Base-by-base conservation (phyloP, 2,113 vertebrate genomes). In the Hippocampus abdominalis region DNA sequence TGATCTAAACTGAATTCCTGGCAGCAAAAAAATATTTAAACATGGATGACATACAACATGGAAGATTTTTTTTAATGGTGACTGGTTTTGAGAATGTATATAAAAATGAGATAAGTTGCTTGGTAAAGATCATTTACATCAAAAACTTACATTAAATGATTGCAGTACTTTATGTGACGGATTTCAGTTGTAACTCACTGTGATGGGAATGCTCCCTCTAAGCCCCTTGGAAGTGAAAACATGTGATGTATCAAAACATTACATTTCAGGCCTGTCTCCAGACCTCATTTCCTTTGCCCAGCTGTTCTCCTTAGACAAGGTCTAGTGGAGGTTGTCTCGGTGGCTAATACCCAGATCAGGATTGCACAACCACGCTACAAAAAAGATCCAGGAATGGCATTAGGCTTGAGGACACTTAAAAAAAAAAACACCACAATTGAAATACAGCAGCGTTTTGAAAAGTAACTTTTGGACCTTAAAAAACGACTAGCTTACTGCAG, bases 241-340 rank as follows among this genome's bases (percentile, higher is more conserved):
- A 69, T 74, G 76, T 81, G 61, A 78, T 27, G 48, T 73, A 66
- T 82, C 76, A 75, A 84, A 84, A 72, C 65, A 68, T 68, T 73
- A 18, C 56, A 74, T 48, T 69, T 75, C 59, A 72, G 77, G 69
- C 81, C 49, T n/a, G 32, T 66, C 78, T 81, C 72, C 75, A 81
- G 56, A 74, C 72, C 68, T 68, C 25, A 80, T 81, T 85, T 81
- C 81, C 75, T 76, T 48, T 7, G 48, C 66, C 83, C 79, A 87
- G 81, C 80, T 88, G 88, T 78, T 84, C 68, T 64, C 29, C 69
- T 83, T 78, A 85, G 73, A 82, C 64, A 44, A 59, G 68, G 56
- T 75, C 80, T 65, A 72, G 60, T 44, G 63, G 76, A 82, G 36
- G 39, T 64, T 64, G 61, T 64, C 40, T 23, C 54, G 25, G 49